Evolutionary conservation across 1,140 invertebrate species (phyloP).

Genomic region (Cherax quadricarinatus): DNA sequence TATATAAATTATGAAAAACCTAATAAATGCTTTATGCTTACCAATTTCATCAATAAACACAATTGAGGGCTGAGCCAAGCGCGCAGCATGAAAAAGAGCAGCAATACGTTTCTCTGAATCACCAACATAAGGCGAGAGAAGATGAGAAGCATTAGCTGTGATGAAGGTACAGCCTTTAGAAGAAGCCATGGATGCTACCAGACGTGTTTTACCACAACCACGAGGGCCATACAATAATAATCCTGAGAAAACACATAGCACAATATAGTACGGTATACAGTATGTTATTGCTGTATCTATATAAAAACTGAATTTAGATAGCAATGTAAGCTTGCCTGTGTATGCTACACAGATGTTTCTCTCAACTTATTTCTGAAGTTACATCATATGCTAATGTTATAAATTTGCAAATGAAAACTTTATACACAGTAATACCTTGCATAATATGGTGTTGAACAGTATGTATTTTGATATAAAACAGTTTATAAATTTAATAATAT

Average conservation of each 20-base stretch:
- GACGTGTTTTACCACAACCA: conserved; percentile 98
- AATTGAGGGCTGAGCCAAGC: conserved; percentile 93
- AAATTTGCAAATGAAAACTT: too few species aligned
- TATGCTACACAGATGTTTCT: too few species aligned
- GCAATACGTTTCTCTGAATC: conserved; percentile 96
- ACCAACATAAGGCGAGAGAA: conserved; percentile 88
- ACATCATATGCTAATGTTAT: too few species aligned
- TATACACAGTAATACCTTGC: too few species aligned
- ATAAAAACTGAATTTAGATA: too few species aligned
- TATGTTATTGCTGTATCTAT: too few species aligned
- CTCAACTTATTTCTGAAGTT: too few species aligned
- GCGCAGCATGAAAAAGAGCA: conserved; percentile 93
- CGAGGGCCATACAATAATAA: conserved; percentile 98
- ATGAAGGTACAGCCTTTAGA: conserved; percentile 96
- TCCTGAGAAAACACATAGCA: conserved; percentile 78
- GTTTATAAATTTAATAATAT: too few species aligned
- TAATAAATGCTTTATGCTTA: conserved; percentile 69
- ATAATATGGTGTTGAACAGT: too few species aligned
- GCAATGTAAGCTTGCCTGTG: too few species aligned
- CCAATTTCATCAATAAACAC: conserved; percentile 98
- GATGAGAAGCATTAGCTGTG: conserved; percentile 84
- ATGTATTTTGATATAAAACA: too few species aligned
- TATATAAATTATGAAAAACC: neutral
- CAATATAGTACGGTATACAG: too few species aligned
- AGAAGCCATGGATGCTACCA: conserved; percentile 94